These are phyloP conservation scores for Saccopteryx bilineata DNA, from an alignment of 2,113 vertebrate species.

Conservation along the genomic window DNA sequence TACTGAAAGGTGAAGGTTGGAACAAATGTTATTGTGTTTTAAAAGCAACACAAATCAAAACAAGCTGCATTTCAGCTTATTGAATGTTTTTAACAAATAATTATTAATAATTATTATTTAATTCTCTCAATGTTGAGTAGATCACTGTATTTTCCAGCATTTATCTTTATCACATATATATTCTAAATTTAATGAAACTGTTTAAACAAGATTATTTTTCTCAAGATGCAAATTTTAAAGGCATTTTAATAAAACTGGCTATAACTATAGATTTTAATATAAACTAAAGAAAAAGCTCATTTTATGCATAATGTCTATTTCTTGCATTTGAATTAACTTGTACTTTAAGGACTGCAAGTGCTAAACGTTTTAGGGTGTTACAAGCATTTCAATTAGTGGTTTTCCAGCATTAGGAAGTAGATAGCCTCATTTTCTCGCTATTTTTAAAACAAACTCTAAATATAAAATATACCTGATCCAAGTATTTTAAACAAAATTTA, in stretches of 20 bases:
- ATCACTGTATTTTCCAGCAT: conserved; percentile 44
- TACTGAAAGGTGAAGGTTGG: conserved; percentile 47
- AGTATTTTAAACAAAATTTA: conserved; percentile 66
- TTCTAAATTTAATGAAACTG: conserved; percentile 24
- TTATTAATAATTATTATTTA: conserved; percentile 53
- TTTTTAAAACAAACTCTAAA: conserved; percentile 62
- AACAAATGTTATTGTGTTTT: conserved; percentile 43
- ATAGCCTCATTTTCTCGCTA: neutral
- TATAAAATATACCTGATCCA: conserved; percentile 43
- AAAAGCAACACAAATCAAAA: conserved; percentile 67
- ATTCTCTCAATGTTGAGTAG: conserved; percentile 65
- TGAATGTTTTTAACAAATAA: conserved; percentile 65
- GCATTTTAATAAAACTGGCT: conserved; percentile 8
- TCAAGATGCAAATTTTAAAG: conserved; percentile 52
- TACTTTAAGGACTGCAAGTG: conserved; percentile 76
- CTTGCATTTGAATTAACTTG: conserved; percentile 80
- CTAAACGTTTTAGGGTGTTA: conserved; percentile 81
- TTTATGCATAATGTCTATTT: conserved; percentile 51
- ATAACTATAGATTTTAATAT: conserved; percentile 5
- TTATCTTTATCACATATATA: conserved; percentile 60
- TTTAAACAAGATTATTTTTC: neutral
- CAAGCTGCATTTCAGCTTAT: conserved; percentile 1
- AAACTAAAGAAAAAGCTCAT: conserved; percentile 52
- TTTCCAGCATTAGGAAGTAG: conserved; percentile 44
- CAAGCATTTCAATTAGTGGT: conserved; percentile 82